Evolutionary conservation across 2,113 vertebrate genomes (phyloP).

Genomic region (Irena cyanogastra): DNA sequence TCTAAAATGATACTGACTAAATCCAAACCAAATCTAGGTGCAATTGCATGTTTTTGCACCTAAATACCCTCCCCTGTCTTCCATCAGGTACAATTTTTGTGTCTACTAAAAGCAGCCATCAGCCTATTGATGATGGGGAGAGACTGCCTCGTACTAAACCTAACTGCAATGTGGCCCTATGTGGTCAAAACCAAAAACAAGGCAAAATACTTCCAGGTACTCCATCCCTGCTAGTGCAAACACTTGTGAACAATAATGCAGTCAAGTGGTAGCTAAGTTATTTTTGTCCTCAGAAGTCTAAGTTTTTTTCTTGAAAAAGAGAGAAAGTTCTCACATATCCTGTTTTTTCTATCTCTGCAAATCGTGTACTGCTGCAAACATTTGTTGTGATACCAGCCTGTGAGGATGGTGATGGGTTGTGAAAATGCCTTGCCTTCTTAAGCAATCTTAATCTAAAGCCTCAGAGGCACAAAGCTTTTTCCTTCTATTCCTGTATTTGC

Average conservation of each 20-base stretch:
- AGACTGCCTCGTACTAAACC: background rate
- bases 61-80: background rate
- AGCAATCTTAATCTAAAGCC: background rate
- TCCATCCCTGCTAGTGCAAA: background rate
- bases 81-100: background rate
- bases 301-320: background rate
- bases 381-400: background rate
- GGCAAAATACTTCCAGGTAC: background rate
- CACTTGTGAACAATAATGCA: background rate
- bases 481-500: background rate
- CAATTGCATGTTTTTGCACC: background rate
- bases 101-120: background rate
- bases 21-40: background rate
- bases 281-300: background rate
- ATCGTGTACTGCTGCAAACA: background rate
- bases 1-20: background rate
- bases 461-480: background rate
- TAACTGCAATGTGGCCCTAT: background rate
- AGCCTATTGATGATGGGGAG: background rate
- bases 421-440: background rate
- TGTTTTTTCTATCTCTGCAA: background rate
- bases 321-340: background rate
- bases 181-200: background rate
- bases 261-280: background rate
- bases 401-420: background rate